Evolutionary conservation across 2,888 invertebrate species (phyloP).

Genomic region (Agrochola lota): DNA sequence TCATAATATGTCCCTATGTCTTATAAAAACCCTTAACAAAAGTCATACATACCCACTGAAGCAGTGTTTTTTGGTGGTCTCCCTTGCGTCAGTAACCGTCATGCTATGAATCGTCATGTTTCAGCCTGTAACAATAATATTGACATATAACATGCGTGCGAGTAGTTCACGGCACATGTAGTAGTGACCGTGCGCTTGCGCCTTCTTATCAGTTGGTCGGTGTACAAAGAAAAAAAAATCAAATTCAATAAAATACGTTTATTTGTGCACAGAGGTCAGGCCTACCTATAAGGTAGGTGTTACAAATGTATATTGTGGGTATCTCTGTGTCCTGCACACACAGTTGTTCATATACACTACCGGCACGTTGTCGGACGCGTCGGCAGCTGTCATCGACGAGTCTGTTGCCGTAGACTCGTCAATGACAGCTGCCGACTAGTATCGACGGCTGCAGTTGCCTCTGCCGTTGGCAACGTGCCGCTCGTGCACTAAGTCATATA

Average conservation of each 20-base stretch:
- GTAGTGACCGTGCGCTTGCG: conserved; percentile 10
- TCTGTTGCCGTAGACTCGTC: too few species aligned
- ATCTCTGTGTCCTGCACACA: background rate
- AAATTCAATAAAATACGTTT: background rate
- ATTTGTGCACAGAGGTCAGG: background rate
- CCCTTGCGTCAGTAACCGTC: conserved; percentile 82
- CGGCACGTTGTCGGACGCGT: background rate
- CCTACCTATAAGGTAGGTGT: too few species aligned
- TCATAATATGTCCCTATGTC: background rate
- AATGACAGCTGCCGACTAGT: too few species aligned
- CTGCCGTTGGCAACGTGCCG: background rate
- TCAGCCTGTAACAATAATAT: conserved; percentile 61
- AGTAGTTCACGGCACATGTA: background rate
- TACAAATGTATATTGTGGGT: background rate
- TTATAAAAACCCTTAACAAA: background rate
- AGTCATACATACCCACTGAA: conserved; percentile 74
- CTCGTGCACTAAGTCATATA: too few species aligned
- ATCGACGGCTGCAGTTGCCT: background rate
- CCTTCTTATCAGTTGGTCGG: conserved; percentile 33
- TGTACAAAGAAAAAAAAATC: background rate
- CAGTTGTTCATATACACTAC: background rate
- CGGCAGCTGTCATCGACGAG: too few species aligned
- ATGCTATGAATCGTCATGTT: conserved; percentile 85
- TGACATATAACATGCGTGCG: conserved; percentile 21
- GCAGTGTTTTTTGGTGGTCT: conserved; percentile 74